Percentiles rank a stretch among this genome's conserved stretches.
Evolutionary conservation across 2,113 vertebrate species (phyloP).

Genomic region (Proterorhinus semilunaris): DNA sequence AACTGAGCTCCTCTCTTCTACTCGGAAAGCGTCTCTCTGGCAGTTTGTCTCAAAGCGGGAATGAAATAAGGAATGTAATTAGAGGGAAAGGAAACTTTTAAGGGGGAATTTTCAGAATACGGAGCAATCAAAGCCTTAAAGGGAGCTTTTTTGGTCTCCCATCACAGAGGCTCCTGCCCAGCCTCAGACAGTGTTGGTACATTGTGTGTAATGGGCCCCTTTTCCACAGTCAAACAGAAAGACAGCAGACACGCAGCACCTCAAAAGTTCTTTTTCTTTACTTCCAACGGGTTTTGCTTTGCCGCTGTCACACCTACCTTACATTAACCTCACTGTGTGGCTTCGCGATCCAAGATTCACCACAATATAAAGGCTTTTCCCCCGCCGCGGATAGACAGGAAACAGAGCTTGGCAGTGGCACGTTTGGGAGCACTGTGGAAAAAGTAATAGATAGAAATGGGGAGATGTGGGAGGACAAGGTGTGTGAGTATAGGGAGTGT

Average conservation of each 20-base stretch:
- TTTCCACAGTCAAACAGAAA: conserved; percentile 23
- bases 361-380: conserved; percentile 43
- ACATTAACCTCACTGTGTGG: conserved; percentile 45
- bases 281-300: conserved; percentile 41
- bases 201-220: conserved; percentile 34
- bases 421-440: conserved; percentile 17
- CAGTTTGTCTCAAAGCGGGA: conserved; percentile 69
- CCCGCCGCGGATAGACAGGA: conserved; percentile 30
- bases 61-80: conserved; percentile 76
- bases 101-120: conserved; percentile 68
- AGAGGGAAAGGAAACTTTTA: conserved; percentile 71
- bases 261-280: conserved; percentile 30
- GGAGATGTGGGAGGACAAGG: conserved; percentile 41
- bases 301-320: conserved; percentile 58
- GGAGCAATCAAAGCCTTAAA: conserved; percentile 68
- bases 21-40: conserved; percentile 67
- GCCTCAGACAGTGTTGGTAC: conserved; percentile 53
- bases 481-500: conserved; percentile 44
- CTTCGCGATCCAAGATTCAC: conserved; percentile 48
- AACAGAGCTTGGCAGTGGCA: conserved; percentile 26
- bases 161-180: conserved; percentile 59
- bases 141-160: conserved; percentile 50
- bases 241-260: conserved; percentile 30
- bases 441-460: conserved; percentile 35
- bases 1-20: conserved; percentile 56